phyloP scores from a whole-genome alignment of 1,140 invertebrate genomes.

The Aphidius ervi region DNA sequence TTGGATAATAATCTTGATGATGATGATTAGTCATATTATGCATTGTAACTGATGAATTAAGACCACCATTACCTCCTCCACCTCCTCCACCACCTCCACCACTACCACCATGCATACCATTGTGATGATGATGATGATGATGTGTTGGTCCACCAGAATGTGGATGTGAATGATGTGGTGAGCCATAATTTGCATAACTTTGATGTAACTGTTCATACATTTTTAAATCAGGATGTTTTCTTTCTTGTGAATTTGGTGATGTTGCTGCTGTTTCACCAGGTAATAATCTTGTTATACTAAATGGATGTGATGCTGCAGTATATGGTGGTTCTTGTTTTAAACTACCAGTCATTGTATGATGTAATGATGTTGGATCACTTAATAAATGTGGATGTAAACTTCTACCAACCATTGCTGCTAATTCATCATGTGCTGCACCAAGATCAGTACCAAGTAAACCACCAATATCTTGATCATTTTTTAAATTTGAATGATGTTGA shows the following conservation, averaged over 20 bases:
- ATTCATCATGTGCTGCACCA: conserved; percentile 59
- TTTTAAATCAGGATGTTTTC: conserved; percentile 63
- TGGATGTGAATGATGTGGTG: conserved; percentile 42
- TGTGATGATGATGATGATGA: conserved; percentile 41
- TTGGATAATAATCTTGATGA: conserved; percentile 79
- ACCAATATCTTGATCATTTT: conserved; percentile 49
- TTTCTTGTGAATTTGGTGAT: conserved; percentile 52
- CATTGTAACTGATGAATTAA: conserved; percentile 58
- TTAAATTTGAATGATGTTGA: conserved; percentile 47
- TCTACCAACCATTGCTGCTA: conserved; percentile 63
- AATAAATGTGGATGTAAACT: conserved; percentile 58
- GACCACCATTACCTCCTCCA: too few relatives aligned
- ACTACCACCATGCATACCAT: conserved; percentile 58
- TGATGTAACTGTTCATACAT: conserved; percentile 72
- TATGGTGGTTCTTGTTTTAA: conserved; percentile 76
- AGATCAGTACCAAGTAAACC: conserved; percentile 49
- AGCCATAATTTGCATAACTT: conserved; percentile 44
- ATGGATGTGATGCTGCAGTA: conserved; percentile 80
- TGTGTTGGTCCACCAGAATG: conserved; percentile 39
- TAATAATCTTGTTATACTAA: conserved; percentile 87
- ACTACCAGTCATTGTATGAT: conserved; percentile 59
- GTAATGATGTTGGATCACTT: conserved; percentile 60
- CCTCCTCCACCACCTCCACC: too few relatives aligned
- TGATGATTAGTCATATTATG: conserved; percentile 60
- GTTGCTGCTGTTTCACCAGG: conserved; percentile 76